A percentile compares a stretch with the other conserved stretches of the same genome.
Conservation (phyloP, 2,888 invertebrate species). For the Polyommatus iphigenia region DNA sequence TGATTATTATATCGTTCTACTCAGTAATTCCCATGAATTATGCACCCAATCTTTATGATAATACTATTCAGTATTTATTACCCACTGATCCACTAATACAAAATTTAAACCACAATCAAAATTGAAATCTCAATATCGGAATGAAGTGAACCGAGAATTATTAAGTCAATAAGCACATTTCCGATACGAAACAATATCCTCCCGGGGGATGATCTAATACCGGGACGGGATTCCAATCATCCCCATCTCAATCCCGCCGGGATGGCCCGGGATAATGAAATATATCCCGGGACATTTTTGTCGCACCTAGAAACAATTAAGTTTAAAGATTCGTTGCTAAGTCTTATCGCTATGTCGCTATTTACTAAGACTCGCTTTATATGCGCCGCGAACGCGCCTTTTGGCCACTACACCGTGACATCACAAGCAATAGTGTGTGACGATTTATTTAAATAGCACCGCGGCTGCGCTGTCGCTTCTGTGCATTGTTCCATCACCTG, state of each 20-base stretch:
- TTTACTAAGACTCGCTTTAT: not conserved
- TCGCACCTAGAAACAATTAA: constrained; percentile 4
- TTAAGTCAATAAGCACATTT: constrained; percentile 47
- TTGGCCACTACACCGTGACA: too few species aligned
- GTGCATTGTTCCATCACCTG: too few species aligned
- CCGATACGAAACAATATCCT: constrained; percentile 44
- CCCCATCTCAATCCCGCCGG: constrained; percentile 43
- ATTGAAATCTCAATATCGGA: not conserved
- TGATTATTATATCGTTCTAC: too few species aligned
- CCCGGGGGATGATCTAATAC: constrained; percentile 64
- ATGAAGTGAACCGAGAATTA: constrained; percentile 35
- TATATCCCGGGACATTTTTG: constrained; percentile 34
- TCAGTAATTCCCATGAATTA: too few species aligned
- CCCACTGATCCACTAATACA: not conserved
- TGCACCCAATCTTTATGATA: not conserved
- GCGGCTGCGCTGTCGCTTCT: too few species aligned
- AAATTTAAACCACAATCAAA: constrained; percentile 6
- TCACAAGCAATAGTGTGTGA: too few species aligned
- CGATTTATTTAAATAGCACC: too few species aligned
- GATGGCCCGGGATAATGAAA: constrained; percentile 36
- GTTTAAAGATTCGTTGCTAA: constrained; percentile 13
- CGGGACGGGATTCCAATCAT: constrained; percentile 71
- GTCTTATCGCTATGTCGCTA: not conserved
- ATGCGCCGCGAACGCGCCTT: too few species aligned
- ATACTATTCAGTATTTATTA: not conserved